Conservation (phyloP, 2,797 vertebrate species). For the Acipenser ruthenus region DNA sequence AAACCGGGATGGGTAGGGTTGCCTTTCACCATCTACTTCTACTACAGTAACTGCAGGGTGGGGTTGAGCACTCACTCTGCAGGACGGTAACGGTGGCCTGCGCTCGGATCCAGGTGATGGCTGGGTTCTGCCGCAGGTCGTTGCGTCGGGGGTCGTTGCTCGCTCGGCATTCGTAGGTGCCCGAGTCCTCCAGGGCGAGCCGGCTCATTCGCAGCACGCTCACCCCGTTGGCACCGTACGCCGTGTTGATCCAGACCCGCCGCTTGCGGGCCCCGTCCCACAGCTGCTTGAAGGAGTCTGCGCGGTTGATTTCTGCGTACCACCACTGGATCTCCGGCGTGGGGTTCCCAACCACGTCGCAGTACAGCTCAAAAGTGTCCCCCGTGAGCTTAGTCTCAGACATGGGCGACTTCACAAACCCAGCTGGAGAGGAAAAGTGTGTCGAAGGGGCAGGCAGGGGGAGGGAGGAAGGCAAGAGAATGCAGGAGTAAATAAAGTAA, state of each 20-base stretch:
- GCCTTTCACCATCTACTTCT: conserved; percentile 58
- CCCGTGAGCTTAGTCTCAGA: conserved; percentile 98
- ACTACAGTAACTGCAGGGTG: conserved; percentile 68
- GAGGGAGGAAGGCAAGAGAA: conserved; percentile 12
- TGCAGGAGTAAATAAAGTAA: conserved; percentile 1
- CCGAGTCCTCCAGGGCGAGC: conserved; percentile 94
- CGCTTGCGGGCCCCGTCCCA: conserved; percentile 93
- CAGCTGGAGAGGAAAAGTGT: conserved; percentile 78
- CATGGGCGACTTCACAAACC: conserved; percentile 99
- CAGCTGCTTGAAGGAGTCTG: conserved; percentile 97
- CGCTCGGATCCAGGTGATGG: conserved; percentile 97
- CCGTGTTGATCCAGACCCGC: conserved; percentile 90
- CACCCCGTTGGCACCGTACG: conserved; percentile 89
- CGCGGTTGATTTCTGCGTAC: conserved; percentile 95
- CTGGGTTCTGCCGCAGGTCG: conserved; percentile 93
- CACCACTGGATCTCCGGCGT: conserved; percentile 99
- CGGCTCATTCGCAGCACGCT: conserved; percentile 91
- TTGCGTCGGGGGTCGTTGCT: conserved; percentile 97
- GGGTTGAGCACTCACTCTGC: conserved; percentile 87
- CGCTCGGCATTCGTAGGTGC: conserved; percentile 97
- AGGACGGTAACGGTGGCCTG: conserved; percentile 98
- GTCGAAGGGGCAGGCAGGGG: conserved; percentile 26
- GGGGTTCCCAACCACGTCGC: conserved; percentile 94
- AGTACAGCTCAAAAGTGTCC: conserved; percentile 99
- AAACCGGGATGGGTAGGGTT: conserved; percentile 25